A percentile compares a stretch with the other conserved stretches of the same genome.
These are phyloP conservation scores for Euproctis similis DNA, from an alignment of 2,888 invertebrate genomes.

Conservation along the genomic window DNA sequence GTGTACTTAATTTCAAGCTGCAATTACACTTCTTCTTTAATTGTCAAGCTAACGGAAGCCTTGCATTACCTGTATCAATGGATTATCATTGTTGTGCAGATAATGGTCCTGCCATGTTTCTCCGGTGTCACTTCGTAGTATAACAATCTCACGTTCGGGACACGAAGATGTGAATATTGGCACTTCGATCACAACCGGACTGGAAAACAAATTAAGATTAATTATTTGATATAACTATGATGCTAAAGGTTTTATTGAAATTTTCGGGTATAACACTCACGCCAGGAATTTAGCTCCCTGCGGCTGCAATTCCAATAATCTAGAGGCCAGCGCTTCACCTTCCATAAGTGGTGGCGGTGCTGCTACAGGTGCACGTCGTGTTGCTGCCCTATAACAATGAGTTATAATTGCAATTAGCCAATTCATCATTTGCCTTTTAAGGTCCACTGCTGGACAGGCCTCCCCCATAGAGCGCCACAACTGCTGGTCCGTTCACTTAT, in stretches of 20 bases:
- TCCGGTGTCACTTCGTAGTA: constrained; percentile 97
- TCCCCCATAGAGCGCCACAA: too few relatives aligned
- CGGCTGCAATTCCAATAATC: constrained; percentile 96
- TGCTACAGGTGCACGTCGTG: constrained; percentile 61
- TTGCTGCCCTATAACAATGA: constrained; percentile 51
- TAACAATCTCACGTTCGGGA: constrained; percentile 96
- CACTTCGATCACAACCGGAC: constrained; percentile 95
- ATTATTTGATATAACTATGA: neutral
- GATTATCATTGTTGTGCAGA: constrained; percentile 74
- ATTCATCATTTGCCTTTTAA: too few relatives aligned
- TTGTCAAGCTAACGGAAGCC: too few relatives aligned
- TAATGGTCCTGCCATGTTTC: constrained; percentile 98
- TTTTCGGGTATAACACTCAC: constrained; percentile 70
- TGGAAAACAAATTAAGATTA: constrained; percentile 41
- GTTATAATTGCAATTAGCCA: too few relatives aligned
- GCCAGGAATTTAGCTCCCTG: constrained; percentile 97
- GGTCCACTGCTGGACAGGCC: too few relatives aligned
- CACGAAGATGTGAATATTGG: constrained; percentile 98
- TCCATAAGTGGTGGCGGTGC: constrained; percentile 98
- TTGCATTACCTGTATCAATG: constrained; percentile 74
- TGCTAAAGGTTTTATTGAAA: neutral
- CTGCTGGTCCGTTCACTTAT: too few relatives aligned
- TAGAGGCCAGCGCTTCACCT: constrained; percentile 96
- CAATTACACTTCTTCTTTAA: too few relatives aligned
- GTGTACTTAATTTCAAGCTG: too few relatives aligned